Conservation (phyloP, 2,797 vertebrate species). For the Pseudotriccus pelzelni region DNA sequence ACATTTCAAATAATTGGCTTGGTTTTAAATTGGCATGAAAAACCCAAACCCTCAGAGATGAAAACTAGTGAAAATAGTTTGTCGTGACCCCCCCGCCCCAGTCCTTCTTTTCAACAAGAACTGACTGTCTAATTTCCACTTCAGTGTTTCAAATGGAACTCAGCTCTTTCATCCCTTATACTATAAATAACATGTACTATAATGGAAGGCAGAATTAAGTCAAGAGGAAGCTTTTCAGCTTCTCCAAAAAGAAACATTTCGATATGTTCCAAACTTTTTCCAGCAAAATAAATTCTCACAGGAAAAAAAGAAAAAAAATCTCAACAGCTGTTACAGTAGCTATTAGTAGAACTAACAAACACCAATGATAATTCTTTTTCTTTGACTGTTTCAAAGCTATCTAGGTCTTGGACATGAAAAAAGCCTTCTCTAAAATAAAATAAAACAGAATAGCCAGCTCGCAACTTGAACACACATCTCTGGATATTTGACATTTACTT, state of each 20-base stretch:
- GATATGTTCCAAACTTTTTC: background rate
- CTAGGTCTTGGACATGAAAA: background rate
- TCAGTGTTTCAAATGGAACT: constrained; percentile 8
- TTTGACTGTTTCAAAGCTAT: background rate
- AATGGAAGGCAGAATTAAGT: constrained; percentile 35
- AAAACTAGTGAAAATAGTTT: background rate
- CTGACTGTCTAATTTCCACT: constrained; percentile 27
- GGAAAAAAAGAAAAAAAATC: background rate
- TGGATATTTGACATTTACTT: constrained; percentile 5
- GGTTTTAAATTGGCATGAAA: background rate
- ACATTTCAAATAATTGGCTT: background rate
- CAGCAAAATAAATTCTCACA: background rate
- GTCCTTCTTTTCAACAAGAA: background rate
- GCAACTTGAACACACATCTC: background rate
- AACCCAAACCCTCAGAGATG: background rate
- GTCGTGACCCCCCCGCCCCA: background rate
- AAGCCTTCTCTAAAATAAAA: background rate
- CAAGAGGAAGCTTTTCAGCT: constrained; percentile 6
- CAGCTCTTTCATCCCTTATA: constrained; percentile 2
- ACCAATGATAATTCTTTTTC: background rate
- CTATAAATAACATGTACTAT: background rate
- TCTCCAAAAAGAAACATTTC: constrained; percentile 7
- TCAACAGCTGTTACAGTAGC: background rate
- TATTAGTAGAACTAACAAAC: background rate
- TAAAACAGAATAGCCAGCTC: background rate